phyloP scores from a whole-genome alignment of 2,888 invertebrate species.

The Melikaiella ostensackeni region DNA sequence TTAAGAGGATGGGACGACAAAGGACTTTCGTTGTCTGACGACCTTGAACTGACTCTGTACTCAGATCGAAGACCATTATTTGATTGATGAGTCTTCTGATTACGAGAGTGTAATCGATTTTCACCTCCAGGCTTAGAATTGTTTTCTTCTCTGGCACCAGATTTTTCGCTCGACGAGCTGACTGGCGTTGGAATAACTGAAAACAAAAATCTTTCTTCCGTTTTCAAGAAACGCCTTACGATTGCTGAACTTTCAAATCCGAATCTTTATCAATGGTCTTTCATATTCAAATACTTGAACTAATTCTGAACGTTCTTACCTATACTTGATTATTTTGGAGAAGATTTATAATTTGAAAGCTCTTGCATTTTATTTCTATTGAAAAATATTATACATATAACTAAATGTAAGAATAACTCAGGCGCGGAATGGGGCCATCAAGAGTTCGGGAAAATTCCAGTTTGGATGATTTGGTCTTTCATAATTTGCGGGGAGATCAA shows the following conservation, averaged over 20 bases:
- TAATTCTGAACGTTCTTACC: too few relatives aligned
- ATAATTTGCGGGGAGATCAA: too few relatives aligned
- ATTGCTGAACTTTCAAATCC: slow-evolving; percentile 11
- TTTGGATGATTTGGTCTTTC: too few relatives aligned
- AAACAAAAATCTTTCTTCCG: slow-evolving; percentile 56
- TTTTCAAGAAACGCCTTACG: slow-evolving; percentile 44
- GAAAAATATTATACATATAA: background rate
- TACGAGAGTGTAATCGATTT: background rate
- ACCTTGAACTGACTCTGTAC: slow-evolving; percentile 59
- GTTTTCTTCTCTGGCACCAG: slow-evolving; percentile 56
- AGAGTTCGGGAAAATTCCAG: too few relatives aligned
- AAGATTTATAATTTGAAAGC: slow-evolving; percentile 25
- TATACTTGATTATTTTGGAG: background rate
- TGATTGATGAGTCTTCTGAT: background rate
- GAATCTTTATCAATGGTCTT: background rate
- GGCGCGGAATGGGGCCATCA: too few relatives aligned
- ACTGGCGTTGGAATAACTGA: slow-evolving; percentile 57
- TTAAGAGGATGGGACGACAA: slow-evolving; percentile 64
- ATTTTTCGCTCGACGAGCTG: slow-evolving; percentile 57
- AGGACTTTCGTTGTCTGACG: slow-evolving; percentile 68
- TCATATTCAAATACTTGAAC: background rate
- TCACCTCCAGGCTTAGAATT: slow-evolving; percentile 48
- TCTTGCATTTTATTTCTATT: slow-evolving; percentile 40
- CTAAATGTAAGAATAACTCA: too few relatives aligned
- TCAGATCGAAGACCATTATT: slow-evolving; percentile 54